phyloP scores from a whole-genome alignment of 2,113 vertebrate species.

The Rhea americana region DNA sequence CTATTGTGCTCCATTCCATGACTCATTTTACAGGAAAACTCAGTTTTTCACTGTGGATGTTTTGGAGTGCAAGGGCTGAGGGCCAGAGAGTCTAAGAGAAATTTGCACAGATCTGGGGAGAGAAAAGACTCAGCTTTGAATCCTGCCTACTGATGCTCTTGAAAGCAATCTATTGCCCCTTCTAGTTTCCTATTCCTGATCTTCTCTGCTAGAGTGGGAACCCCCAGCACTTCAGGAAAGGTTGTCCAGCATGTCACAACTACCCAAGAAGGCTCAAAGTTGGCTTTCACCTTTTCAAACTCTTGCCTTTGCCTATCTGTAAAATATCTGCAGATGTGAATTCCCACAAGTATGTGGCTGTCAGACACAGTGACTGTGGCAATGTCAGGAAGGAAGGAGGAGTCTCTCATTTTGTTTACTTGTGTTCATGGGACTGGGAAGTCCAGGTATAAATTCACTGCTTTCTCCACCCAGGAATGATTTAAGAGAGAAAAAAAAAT shows the following conservation, averaged over 20 bases:
- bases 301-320: neutral
- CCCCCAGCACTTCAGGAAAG: neutral
- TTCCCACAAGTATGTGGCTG: neutral
- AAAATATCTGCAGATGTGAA: neutral
- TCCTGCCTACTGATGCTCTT: neutral
- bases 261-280: neutral
- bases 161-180: neutral
- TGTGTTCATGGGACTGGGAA: neutral
- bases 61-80: slow-evolving; percentile 13
- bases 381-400: neutral
- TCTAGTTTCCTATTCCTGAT: neutral
- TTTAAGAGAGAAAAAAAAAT: neutral
- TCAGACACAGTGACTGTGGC: neutral
- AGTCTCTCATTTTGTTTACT: neutral
- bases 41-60: neutral
- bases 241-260: neutral
- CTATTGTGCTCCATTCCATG: slow-evolving; percentile 30
- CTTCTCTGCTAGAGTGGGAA: neutral
- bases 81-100: neutral
- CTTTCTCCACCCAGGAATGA: neutral
- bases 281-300: neutral
- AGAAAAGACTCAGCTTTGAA: neutral
- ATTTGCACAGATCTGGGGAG: neutral
- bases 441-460: neutral
- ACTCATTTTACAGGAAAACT: slow-evolving; percentile 54